phyloP scores from a whole-genome alignment of 2,797 vertebrate genomes.

The Miichthys miiuy region DNA sequence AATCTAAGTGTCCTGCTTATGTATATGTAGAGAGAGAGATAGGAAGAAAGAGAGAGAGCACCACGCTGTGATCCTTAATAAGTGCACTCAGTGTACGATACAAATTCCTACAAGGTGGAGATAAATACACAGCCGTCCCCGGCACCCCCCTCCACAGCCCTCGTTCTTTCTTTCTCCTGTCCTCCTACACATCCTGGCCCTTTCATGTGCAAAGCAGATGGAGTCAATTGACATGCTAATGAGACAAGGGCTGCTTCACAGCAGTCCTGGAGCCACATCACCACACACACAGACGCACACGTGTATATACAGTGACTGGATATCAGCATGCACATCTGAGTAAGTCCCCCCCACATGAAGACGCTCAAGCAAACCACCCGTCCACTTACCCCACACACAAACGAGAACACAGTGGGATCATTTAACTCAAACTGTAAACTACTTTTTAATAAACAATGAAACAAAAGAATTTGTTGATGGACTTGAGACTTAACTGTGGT shows the following conservation, averaged over 20 bases:
- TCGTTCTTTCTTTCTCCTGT: conserved; percentile 79
- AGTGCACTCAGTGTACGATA: conserved; percentile 76
- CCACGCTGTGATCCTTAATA: conserved; percentile 76
- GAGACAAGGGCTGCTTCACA: conserved; percentile 87
- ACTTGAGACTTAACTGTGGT: background rate
- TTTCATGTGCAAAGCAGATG: conserved; percentile 93
- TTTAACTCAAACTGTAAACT: conserved; percentile 18
- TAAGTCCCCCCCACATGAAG: conserved; percentile 32
- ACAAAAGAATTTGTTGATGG: conserved; percentile 9
- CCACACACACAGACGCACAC: conserved; percentile 49
- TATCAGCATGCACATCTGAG: conserved; percentile 38
- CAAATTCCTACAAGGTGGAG: conserved; percentile 80
- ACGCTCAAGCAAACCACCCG: conserved; percentile 11
- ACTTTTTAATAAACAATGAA: conserved; percentile 25
- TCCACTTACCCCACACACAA: conserved; percentile 20
- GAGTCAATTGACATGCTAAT: conserved; percentile 93
- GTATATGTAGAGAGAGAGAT: conserved; percentile 10
- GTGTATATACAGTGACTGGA: conserved; percentile 47
- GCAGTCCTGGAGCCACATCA: conserved; percentile 78
- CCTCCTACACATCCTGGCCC: conserved; percentile 82
- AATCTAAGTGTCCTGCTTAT: conserved; percentile 18
- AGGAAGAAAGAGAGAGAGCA: conserved; percentile 18
- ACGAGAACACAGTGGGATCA: conserved; percentile 32
- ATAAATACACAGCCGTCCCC: conserved; percentile 75
- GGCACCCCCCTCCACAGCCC: conserved; percentile 60